Percentiles rank a stretch among this genome's conserved stretches.
These are phyloP conservation scores for Apodemus speciosus DNA, from an alignment of 2,113 vertebrate genomes.

Conservation along the genomic window DNA sequence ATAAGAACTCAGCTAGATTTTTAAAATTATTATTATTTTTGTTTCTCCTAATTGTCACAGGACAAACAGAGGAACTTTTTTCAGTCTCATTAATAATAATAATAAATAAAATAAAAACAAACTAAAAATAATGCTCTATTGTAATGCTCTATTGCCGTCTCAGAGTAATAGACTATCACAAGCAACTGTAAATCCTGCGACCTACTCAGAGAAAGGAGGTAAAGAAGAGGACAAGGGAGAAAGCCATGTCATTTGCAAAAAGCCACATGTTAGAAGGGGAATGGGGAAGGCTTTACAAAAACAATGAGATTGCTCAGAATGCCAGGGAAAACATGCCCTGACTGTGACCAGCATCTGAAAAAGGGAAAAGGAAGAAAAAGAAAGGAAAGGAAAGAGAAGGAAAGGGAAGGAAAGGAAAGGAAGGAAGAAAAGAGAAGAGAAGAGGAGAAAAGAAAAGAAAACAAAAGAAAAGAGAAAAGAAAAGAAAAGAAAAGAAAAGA, in stretches of 20 bases:
- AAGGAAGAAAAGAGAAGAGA: too few species aligned
- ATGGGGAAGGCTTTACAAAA: background rate
- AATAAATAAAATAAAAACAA: background rate
- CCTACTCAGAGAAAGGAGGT: background rate
- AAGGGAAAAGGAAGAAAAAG: too few species aligned
- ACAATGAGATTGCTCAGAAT: background rate
- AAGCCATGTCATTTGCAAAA: background rate
- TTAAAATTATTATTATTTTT: background rate
- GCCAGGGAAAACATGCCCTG: background rate
- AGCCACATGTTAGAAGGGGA: background rate
- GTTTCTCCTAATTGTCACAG: background rate
- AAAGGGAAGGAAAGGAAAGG: background rate
- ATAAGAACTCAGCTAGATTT: background rate
- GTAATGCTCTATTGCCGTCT: background rate
- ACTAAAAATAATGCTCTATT: background rate
- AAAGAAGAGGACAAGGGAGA: background rate
- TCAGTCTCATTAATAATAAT: background rate
- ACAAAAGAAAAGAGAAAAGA: background rate
- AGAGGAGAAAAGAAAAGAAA: background rate
- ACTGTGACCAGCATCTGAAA: background rate
- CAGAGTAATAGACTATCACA: background rate
- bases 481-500: background rate
- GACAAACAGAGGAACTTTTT: background rate
- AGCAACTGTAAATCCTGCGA: background rate
- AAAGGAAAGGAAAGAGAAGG: background rate